These are phyloP conservation scores for Sternarchorhynchus goeldii DNA, from an alignment of 2,797 vertebrate genomes.

Conservation along the genomic window DNA sequence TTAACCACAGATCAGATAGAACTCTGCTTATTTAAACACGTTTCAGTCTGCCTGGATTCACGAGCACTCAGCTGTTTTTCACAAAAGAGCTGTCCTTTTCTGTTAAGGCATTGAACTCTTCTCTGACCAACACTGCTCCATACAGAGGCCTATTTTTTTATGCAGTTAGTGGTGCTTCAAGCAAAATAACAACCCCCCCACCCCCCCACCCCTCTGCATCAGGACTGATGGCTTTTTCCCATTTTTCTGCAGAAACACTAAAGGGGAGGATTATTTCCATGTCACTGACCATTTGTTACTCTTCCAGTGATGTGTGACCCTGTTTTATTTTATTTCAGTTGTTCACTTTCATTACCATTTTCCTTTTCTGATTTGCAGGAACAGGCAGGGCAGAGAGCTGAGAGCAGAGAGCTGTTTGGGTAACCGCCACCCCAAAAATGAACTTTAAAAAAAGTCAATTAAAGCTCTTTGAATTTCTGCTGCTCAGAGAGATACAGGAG, in stretches of 20 bases:
- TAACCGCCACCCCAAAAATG: slow-evolving; percentile 57
- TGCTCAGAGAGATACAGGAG: background rate
- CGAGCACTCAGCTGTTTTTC: slow-evolving; percentile 74
- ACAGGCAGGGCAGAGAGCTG: slow-evolving; percentile 60
- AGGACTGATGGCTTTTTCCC: slow-evolving; percentile 70
- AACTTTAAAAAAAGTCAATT: slow-evolving; percentile 25
- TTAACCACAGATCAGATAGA: slow-evolving; percentile 63
- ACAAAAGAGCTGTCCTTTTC: slow-evolving; percentile 82
- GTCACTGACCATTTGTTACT: slow-evolving; percentile 78
- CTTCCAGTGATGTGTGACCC: slow-evolving; percentile 85
- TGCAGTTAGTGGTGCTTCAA: slow-evolving; percentile 73
- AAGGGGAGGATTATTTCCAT: slow-evolving; percentile 75
- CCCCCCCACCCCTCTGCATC: slow-evolving; percentile 58
- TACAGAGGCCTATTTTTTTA: slow-evolving; percentile 70
- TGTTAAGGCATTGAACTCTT: slow-evolving; percentile 76
- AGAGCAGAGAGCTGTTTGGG: slow-evolving; percentile 70
- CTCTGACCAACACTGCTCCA: slow-evolving; percentile 72
- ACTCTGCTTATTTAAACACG: slow-evolving; percentile 64
- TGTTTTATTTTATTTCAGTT: slow-evolving; percentile 82
- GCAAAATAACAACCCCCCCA: slow-evolving; percentile 74
- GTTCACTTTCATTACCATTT: slow-evolving; percentile 79
- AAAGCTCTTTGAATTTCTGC: slow-evolving; percentile 29
- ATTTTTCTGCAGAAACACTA: slow-evolving; percentile 72
- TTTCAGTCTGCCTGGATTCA: slow-evolving; percentile 62
- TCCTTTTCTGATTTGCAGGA: slow-evolving; percentile 74